These are phyloP conservation scores for Orycteropus afer DNA, from an alignment of 2,113 vertebrate species.

Conservation along the genomic window DNA sequence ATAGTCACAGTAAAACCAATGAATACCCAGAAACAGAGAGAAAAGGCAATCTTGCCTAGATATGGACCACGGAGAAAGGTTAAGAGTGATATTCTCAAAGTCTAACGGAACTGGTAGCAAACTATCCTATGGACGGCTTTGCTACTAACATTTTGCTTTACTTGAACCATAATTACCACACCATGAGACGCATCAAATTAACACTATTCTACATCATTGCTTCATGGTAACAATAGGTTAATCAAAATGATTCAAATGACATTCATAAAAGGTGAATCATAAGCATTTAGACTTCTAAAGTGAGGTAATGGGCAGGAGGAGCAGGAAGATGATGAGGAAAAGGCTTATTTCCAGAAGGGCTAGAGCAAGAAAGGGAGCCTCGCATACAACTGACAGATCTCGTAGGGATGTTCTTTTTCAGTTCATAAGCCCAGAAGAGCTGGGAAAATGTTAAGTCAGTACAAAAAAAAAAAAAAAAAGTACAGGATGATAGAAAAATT, in stretches of 20 bases:
- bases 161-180: conserved; percentile 1
- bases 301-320: not conserved
- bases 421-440: not conserved
- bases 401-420: not conserved
- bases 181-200: not conserved
- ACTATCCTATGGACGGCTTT: not conserved
- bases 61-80: not conserved
- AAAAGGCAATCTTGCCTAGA: not conserved
- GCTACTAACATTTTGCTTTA: not conserved
- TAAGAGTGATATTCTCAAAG: not conserved
- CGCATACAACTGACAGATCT: not conserved
- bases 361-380: not conserved
- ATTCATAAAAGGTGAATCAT: not conserved
- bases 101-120: not conserved
- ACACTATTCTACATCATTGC: not conserved
- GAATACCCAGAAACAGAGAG: not conserved
- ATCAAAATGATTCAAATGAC: not conserved
- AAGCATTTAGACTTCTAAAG: not conserved
- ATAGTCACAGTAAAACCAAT: not conserved
- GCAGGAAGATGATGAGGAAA: not conserved
- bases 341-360: not conserved
- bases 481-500: not conserved
- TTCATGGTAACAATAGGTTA: not conserved
- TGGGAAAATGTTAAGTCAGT: not conserved
- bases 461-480: not conserved